phyloP scores from a whole-genome alignment of 2,888 invertebrate species.

The Sarcophaga carnaria region DNA sequence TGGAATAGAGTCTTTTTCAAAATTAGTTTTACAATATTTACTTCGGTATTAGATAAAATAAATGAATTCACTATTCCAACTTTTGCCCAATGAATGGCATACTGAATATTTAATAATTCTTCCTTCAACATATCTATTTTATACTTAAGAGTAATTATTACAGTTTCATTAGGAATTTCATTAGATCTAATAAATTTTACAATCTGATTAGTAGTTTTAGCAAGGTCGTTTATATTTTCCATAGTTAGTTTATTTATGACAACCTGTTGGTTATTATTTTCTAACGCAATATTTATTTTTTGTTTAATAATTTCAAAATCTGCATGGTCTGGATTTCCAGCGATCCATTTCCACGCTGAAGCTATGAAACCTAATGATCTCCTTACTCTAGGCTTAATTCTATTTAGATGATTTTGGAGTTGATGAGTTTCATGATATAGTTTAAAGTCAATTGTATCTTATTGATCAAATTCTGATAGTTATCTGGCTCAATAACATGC shows the following conservation, averaged over 20 bases:
- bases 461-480: not conserved
- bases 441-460: not conserved
- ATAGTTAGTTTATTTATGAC: conserved; percentile 62
- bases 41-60: too few species aligned
- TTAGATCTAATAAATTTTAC: conserved; percentile 33
- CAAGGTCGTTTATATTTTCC: conserved; percentile 49
- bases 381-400: conserved; percentile 11
- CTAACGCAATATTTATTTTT: conserved; percentile 32
- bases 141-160: too few species aligned
- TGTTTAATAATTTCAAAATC: conserved; percentile 48
- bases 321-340: conserved; percentile 41
- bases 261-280: conserved; percentile 40
- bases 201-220: conserved; percentile 40
- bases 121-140: too few species aligned
- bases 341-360: too few species aligned
- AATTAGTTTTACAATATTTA: too few species aligned
- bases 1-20: too few species aligned
- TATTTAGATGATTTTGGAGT: not conserved
- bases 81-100: too few species aligned
- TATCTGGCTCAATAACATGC: conserved; percentile 1
- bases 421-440: too few species aligned
- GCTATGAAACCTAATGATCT: conserved; percentile 28
- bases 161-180: conserved; percentile 13
- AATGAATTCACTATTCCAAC: too few species aligned
- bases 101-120: too few species aligned